Evolutionary conservation across 64 coral and sea anemone genomes (phyloP), one percentile per base, ranked within the genome.

Genomic region (Montipora cactus): DNA sequence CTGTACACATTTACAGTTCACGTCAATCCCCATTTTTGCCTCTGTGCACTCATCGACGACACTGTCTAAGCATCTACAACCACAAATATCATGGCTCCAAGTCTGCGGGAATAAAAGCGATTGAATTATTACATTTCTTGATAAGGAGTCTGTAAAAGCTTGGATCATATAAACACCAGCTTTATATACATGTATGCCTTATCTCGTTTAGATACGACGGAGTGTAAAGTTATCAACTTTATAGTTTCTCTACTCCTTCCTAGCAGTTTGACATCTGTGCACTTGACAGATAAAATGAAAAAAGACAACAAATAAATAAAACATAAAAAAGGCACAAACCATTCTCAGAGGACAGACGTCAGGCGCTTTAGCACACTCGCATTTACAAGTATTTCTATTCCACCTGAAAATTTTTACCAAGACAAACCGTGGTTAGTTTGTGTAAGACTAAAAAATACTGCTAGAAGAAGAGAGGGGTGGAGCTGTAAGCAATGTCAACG

Each of bases 51-150:
- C 81, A 22, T 92, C 91, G 12, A 95, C 69, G 14, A 81, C 51
- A 84, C 89, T 79, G 49, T 89, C 62, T 0, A 59, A 12, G 81
- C 96, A 98, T 50, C 28, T 94, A 28, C 96, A 98, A 19, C 28
- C 93, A 55, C 96, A 98, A 28, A 87, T 44, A 2, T 98, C 89
- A n/a, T 91, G 49, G 21, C 67, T 95, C 96, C 96, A 98, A 20
- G 53, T 61, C 96, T 94, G 75, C 15, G 59, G 5, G 49, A 70
- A 57, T 11, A 57, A 74, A 83, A 49, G 14, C 19, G 46, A 50
- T 5, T 67, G 0, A 8, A 57, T 57, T 57, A 37, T 37, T 37
- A 37, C 37, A 37, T 37, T 37, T 37, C 37, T 37, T 37, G 37
- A 37, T 37, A 37, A 37, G 37, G 37, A 37, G 37, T 37, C 37